Base-by-base conservation (phyloP, 2,797 vertebrate species). In the Dipus sagitta region DNA sequence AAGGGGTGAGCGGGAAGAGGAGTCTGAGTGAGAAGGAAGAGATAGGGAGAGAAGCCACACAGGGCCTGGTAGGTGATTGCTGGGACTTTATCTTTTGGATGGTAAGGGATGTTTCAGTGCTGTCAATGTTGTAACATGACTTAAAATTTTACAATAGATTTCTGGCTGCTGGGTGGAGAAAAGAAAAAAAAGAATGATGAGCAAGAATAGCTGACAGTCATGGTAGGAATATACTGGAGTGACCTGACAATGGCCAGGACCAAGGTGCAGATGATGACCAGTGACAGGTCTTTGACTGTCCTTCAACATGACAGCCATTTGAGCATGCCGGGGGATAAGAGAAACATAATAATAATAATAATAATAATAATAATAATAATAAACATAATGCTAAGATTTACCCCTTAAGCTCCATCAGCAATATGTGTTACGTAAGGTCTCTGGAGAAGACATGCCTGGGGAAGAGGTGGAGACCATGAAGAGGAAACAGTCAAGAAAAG, bases 91-190 rank as follows among this genome's bases (percentile, higher is more conserved):
- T 42, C 64, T 47, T 64, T 71, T 15, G 60, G 24, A 38, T 6
- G 20, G 65, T 10, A 23, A 30, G 75, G 89, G 13, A 75, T 1
- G 54, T 58, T 74, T 58, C 68, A 90, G 47, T 32, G 30, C 54
- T 30, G 28, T 60, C 79, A 88, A 82, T n/a, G 38, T 23, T 47
- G 67, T 8, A 34, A 47, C 47, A 30, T 60, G 60, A 42, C 28
- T 85, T 38, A 68, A 20, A 1, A 34, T 78, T 88, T 88, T 65
- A 30, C 70, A 74, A 28, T 10, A 42, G 38, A 54, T n/a, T 68
- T 32, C 52, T 91, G 68, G 78, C 65, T 87, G 83, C 34, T 54
- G 12, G 65, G 42, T 30, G 34, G 65, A 92, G 30, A 77, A 26
- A 3, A 86, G 70, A 58, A 71, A 38, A n/a, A n/a, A 60, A 4